Base-by-base conservation (phyloP, 2,888 invertebrate genomes). In the Brachypterus glaber region DNA sequence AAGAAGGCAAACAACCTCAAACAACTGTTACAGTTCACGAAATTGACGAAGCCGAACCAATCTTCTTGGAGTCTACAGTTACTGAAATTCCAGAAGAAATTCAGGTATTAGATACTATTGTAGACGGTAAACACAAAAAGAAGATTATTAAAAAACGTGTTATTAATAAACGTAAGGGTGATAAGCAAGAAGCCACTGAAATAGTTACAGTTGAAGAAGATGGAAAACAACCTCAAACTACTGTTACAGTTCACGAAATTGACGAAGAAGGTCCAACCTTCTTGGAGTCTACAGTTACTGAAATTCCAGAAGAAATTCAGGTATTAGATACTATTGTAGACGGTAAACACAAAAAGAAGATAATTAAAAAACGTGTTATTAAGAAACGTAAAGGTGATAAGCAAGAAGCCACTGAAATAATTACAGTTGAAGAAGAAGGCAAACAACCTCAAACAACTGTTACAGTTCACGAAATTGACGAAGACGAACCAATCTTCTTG, bases 301-400 rank as follows among this genome's bases (percentile, higher is more conserved):
- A 55, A 47, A 30, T 52, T 3, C 55, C 55, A 11, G 53, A 53
- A 44, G 49, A 53, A 35, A 41, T 55, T 49, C 39, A 45, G 12
- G 12, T 27, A 32, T 44, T 53, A 24, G 39, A 45, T 33, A 42
- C 35, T 7, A 44, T 49, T 27, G 35, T 36, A 34, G 37, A 47
- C 9, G 44, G 45, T 11, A 35, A 40, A 17, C 36, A 31, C 9
- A 46, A 37, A 37, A 50, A 47, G 17, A 42, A 49, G 33, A 46
- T 57, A 2, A 62, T 60, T 0, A 69, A 66, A 2, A 71, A 64
- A 41, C 68, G 68, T 1, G 60, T 64, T 2, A 64, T 70, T 1
- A 73, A 66, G 46, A 68, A 67, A 35, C 62, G 57, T 39, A 65
- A 62, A 35, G 71, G 67, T 1, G 53, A 53, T 0, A 67, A 68